Conservation (phyloP, 1,140 invertebrate genomes). For the Aphidius ervi region DNA sequence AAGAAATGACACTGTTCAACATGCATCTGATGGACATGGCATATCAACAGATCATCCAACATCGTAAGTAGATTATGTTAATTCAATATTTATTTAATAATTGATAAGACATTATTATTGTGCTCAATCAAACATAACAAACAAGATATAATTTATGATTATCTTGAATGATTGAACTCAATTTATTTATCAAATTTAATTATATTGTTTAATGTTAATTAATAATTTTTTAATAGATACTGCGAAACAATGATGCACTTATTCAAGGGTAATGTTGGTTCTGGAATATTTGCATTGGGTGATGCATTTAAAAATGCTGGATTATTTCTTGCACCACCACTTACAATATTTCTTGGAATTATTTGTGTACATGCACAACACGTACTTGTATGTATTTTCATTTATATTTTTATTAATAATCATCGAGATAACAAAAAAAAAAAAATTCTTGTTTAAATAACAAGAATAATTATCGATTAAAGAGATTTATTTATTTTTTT, state of each 20-base stretch:
- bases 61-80: slow-evolving; percentile 47
- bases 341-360: slow-evolving; percentile 63
- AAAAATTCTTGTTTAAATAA: slow-evolving; percentile 4
- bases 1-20: slow-evolving; percentile 21
- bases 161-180: not conserved
- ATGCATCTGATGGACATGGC: slow-evolving; percentile 18
- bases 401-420: slow-evolving; percentile 1
- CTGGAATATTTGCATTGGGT: slow-evolving; percentile 72
- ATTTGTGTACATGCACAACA: slow-evolving; percentile 73
- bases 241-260: slow-evolving; percentile 69
- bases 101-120: too few relatives aligned
- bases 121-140: not conserved
- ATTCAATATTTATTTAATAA: not conserved
- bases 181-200: not conserved
- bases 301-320: slow-evolving; percentile 74
- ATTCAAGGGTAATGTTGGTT: slow-evolving; percentile 72
- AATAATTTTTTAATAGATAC: slow-evolving; percentile 52
- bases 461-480: slow-evolving; percentile 1
- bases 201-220: slow-evolving; percentile 1
- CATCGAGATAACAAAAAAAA: not conserved
- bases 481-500: slow-evolving; percentile 3
- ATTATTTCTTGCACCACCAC: slow-evolving; percentile 61
- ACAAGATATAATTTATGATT: not conserved
- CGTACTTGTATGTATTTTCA: slow-evolving; percentile 58
- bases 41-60: slow-evolving; percentile 52